A percentile compares a stretch with the other conserved stretches of the same genome.
These are phyloP conservation scores for Macrophya annulata DNA, from an alignment of 2,888 invertebrate genomes.

Conservation along the genomic window DNA sequence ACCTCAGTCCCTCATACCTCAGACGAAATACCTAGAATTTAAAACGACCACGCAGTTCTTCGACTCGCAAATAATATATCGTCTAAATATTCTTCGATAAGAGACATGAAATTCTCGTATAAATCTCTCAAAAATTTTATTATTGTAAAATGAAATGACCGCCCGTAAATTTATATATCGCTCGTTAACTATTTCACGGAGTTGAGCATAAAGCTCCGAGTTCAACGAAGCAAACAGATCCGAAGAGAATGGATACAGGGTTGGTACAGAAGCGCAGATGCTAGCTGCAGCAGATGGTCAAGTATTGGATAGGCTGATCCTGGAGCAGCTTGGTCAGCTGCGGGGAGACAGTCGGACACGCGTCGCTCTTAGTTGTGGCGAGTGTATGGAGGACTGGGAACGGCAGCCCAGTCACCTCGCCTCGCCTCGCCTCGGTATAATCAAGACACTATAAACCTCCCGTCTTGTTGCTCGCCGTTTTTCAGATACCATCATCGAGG, in stretches of 20 bases:
- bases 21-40: constrained; percentile 25
- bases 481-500: constrained; percentile 61
- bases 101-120: background rate
- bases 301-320: constrained; percentile 53
- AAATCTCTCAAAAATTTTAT: background rate
- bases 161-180: background rate
- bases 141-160: background rate
- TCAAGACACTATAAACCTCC: constrained; percentile 67
- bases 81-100: background rate
- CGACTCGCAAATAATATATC: background rate
- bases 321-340: constrained; percentile 49
- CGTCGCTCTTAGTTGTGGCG: constrained; percentile 60
- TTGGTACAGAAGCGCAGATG: constrained; percentile 30
- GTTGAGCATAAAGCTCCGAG: constrained; percentile 1
- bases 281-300: constrained; percentile 60
- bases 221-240: constrained; percentile 26
- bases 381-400: constrained; percentile 12
- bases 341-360: constrained; percentile 62
- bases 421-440: constrained; percentile 66
- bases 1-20: background rate
- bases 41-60: constrained; percentile 8
- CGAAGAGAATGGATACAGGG: constrained; percentile 13
- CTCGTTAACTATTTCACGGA: background rate
- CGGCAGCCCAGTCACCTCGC: background rate
- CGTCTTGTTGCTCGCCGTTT: constrained; percentile 59